Evolutionary conservation across 2,888 invertebrate genomes (phyloP).

Genomic region (Acronicta psi): DNA sequence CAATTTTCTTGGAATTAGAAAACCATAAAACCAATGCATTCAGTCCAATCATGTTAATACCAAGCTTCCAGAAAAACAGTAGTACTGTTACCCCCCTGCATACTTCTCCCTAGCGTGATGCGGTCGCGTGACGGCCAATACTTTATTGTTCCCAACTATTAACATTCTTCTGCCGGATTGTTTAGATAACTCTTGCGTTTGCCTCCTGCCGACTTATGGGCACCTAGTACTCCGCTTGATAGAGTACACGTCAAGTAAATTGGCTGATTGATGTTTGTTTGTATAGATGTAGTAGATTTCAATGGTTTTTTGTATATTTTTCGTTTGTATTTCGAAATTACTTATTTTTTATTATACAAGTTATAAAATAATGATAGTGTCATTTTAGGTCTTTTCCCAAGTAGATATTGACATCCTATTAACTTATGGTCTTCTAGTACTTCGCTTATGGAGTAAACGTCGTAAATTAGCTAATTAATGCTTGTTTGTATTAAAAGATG

Average conservation of each 20-base stretch:
- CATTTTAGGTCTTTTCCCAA: too few species aligned
- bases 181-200: conserved; percentile 77
- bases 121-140: conserved; percentile 78
- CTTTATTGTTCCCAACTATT: conserved; percentile 82
- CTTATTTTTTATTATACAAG: too few species aligned
- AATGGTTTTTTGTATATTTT: conserved; percentile 77
- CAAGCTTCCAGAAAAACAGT: conserved; percentile 39
- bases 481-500: not conserved
- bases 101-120: conserved; percentile 72
- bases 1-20: conserved; percentile 8
- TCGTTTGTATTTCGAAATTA: too few species aligned
- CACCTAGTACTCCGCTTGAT: conserved; percentile 50
- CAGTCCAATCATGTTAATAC: conserved; percentile 43
- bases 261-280: conserved; percentile 31
- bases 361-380: too few species aligned
- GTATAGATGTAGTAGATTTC: conserved; percentile 1
- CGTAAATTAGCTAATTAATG: conserved; percentile 39
- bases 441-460: conserved; percentile 34
- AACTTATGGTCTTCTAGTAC: conserved; percentile 51
- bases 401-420: too few species aligned
- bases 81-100: conserved; percentile 42
- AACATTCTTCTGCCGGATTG: conserved; percentile 86
- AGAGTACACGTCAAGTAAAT: conserved; percentile 35
- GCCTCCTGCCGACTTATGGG: conserved; percentile 50
- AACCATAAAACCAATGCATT: conserved; percentile 19